Percentiles rank a stretch among this genome's conserved stretches.
These are phyloP conservation scores for Pristis pectinata DNA, from an alignment of 2,797 vertebrate genomes.

Conservation along the genomic window DNA sequence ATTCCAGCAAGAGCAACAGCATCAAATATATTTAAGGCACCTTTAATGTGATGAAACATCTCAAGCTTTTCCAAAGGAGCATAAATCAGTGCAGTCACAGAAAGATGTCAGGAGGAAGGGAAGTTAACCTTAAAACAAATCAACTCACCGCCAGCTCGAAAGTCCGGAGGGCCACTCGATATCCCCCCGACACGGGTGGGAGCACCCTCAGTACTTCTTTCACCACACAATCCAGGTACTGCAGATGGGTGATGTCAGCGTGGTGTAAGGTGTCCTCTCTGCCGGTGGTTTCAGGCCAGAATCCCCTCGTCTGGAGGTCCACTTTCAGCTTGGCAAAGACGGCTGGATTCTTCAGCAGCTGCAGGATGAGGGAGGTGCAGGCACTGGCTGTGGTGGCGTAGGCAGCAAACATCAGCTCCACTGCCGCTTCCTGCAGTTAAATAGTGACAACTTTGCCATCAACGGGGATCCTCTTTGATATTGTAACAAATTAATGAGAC, in stretches of 20 bases:
- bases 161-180: constrained; percentile 90
- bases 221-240: constrained; percentile 93
- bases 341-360: constrained; percentile 79
- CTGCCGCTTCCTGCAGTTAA: constrained; percentile 63
- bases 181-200: constrained; percentile 86
- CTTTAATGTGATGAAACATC: neutral
- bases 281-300: constrained; percentile 81
- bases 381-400: constrained; percentile 91
- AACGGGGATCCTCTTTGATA: neutral
- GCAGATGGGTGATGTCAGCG: constrained; percentile 73
- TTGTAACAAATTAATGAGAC: neutral
- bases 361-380: constrained; percentile 93
- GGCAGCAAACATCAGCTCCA: constrained; percentile 91
- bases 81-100: too few species aligned
- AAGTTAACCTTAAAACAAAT: neutral
- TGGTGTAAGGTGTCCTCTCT: constrained; percentile 77
- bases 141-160: constrained; percentile 90
- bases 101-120: neutral
- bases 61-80: neutral
- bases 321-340: constrained; percentile 85
- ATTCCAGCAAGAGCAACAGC: neutral
- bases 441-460: too few species aligned
- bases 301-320: constrained; percentile 75
- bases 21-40: neutral
- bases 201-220: constrained; percentile 94